Conservation (phyloP, 1,140 invertebrate species). For the Ostrea denselamellosa region DNA sequence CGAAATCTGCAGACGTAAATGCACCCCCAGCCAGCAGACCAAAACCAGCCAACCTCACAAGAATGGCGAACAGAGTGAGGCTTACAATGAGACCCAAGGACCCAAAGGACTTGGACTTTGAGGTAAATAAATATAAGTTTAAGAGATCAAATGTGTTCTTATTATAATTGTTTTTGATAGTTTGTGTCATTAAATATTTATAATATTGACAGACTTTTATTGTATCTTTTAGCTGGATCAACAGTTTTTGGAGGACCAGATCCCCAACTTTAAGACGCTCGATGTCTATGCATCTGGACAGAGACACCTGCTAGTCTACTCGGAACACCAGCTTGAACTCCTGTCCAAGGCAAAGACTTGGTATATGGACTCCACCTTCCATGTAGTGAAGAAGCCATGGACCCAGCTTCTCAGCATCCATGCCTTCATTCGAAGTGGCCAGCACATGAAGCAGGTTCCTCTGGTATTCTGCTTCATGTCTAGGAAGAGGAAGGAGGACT, state of each 20-base stretch:
- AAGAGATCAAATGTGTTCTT: neutral
- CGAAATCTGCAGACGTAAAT: neutral
- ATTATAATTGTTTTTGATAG: neutral
- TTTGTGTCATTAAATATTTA: neutral
- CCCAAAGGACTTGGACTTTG: neutral
- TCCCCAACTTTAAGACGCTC: neutral
- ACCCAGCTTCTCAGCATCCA: neutral
- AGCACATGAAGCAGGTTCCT: constrained; percentile 18
- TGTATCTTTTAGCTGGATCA: neutral
- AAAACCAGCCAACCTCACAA: neutral
- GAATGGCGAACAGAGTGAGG: neutral
- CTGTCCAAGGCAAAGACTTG: neutral
- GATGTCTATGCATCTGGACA: neutral
- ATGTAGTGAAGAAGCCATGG: neutral
- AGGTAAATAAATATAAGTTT: neutral
- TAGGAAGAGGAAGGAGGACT: too few species aligned
- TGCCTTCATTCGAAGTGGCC: neutral
- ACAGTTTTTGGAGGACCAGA: neutral
- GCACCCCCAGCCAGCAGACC: neutral
- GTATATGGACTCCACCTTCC: constrained; percentile 39
- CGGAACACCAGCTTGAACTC: neutral
- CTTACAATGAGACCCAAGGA: neutral
- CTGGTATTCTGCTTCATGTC: constrained; percentile 37
- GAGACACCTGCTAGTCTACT: neutral
- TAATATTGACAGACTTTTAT: neutral